phyloP scores from a whole-genome alignment of 2,113 vertebrate species.

The Pantherophis guttatus region DNA sequence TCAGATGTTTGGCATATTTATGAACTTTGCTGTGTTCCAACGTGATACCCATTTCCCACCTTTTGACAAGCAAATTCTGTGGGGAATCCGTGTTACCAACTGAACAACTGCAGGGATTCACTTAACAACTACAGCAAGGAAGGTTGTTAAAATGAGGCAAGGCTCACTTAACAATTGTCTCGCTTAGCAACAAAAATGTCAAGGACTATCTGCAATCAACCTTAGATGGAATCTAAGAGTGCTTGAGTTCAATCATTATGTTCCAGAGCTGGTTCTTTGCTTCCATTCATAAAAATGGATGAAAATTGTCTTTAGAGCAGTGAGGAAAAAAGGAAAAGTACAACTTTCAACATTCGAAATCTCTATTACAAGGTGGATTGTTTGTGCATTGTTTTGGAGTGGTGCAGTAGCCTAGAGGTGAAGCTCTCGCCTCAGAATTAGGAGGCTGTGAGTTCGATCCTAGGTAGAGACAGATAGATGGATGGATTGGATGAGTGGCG shows the following conservation, averaged over 20 bases:
- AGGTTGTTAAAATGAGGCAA: not conserved
- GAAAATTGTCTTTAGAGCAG: not conserved
- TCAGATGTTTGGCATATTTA: not conserved
- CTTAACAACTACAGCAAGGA: not conserved
- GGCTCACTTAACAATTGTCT: not conserved
- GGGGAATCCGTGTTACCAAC: not conserved
- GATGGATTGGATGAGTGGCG: too few species aligned
- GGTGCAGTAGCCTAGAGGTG: too few species aligned
- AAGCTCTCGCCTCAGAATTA: too few species aligned
- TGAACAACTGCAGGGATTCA: not conserved
- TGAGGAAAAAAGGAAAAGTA: not conserved
- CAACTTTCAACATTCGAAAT: not conserved
- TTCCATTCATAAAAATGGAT: not conserved
- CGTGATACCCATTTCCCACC: not conserved
- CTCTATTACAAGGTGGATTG: not conserved
- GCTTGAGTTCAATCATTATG: not conserved
- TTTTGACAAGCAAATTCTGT: not conserved
- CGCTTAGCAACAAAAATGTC: not conserved
- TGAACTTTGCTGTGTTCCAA: not conserved
- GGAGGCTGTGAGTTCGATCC: too few species aligned
- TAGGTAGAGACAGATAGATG: too few species aligned
- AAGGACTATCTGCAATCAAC: not conserved
- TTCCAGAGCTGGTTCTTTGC: not conserved
- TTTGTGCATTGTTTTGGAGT: not conserved
- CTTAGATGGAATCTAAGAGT: not conserved